These are phyloP conservation scores for Portunus trituberculatus DNA, from an alignment of 1,140 invertebrate genomes.

Conservation along the genomic window DNA sequence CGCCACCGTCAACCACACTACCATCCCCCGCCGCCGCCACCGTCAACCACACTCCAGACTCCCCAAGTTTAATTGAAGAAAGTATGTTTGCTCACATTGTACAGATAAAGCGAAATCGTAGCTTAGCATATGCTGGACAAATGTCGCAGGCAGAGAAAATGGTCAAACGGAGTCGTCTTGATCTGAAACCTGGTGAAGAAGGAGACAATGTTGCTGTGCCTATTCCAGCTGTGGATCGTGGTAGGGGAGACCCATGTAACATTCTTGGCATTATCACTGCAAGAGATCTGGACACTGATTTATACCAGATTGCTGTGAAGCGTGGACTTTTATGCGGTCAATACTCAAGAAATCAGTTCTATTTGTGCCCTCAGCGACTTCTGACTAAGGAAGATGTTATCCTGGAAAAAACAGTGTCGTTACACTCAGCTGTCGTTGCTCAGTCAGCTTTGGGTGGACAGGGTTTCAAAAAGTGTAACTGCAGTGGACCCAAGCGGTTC, in stretches of 20 bases:
- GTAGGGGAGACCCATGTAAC: slow-evolving; percentile 44
- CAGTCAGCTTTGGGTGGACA: slow-evolving; percentile 42
- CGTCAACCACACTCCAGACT: too few relatives aligned
- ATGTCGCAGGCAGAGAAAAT: neutral
- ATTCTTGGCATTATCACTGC: slow-evolving; percentile 45
- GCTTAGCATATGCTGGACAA: neutral
- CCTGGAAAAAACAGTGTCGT: neutral
- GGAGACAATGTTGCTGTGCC: slow-evolving; percentile 62
- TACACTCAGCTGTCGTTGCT: slow-evolving; percentile 7
- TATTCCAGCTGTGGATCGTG: slow-evolving; percentile 27
- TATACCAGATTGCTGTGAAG: slow-evolving; percentile 49
- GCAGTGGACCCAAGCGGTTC: neutral
- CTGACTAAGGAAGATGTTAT: neutral
- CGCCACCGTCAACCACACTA: neutral
- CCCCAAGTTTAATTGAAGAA: too few relatives aligned
- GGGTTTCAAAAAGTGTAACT: slow-evolving; percentile 31
- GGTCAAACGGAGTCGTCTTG: slow-evolving; percentile 53
- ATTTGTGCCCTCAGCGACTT: slow-evolving; percentile 46
- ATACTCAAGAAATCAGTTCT: slow-evolving; percentile 44
- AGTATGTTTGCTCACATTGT: too few relatives aligned
- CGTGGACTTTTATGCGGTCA: slow-evolving; percentile 37
- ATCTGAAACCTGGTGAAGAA: slow-evolving; percentile 24
- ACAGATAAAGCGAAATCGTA: neutral
- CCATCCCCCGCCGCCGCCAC: neutral
- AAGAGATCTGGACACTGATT: slow-evolving; percentile 23